These are phyloP conservation scores for Stictocephala bisonia DNA, from an alignment of 2,888 invertebrate genomes.

Conservation along the genomic window DNA sequence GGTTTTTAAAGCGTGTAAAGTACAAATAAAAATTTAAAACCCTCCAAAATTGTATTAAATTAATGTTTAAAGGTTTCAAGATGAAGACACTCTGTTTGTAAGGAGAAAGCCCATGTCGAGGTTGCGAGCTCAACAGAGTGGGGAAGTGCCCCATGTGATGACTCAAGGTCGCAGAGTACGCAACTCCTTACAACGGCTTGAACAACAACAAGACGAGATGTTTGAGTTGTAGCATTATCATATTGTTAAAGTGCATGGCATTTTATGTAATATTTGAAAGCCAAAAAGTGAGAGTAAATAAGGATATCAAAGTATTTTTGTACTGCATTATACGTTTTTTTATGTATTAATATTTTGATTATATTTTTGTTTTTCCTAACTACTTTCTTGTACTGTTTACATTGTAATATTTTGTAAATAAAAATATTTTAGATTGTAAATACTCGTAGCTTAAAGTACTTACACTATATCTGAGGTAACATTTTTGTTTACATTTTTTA, in stretches of 20 bases:
- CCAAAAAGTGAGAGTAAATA: neutral
- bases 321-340: neutral
- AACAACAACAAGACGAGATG: constrained; percentile 88
- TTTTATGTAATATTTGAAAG: neutral
- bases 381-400: too few species aligned
- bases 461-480: too few species aligned
- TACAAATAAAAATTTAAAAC: constrained; percentile 19
- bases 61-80: constrained; percentile 55
- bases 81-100: constrained; percentile 53
- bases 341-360: neutral
- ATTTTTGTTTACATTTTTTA: too few species aligned
- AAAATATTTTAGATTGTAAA: too few species aligned
- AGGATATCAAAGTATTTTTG: constrained; percentile 16
- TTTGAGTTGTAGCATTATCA: constrained; percentile 85
- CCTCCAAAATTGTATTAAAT: too few species aligned
- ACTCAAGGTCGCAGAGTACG: constrained; percentile 85
- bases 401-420: too few species aligned
- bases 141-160: constrained; percentile 71
- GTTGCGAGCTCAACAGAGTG: constrained; percentile 45
- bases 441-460: too few species aligned
- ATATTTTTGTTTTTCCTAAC: too few species aligned
- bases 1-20: neutral
- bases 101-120: constrained; percentile 53
- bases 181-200: constrained; percentile 82
- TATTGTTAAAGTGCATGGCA: constrained; percentile 15